phyloP scores from a whole-genome alignment of 2,797 vertebrate species.

The Hafferia zeledoni region DNA sequence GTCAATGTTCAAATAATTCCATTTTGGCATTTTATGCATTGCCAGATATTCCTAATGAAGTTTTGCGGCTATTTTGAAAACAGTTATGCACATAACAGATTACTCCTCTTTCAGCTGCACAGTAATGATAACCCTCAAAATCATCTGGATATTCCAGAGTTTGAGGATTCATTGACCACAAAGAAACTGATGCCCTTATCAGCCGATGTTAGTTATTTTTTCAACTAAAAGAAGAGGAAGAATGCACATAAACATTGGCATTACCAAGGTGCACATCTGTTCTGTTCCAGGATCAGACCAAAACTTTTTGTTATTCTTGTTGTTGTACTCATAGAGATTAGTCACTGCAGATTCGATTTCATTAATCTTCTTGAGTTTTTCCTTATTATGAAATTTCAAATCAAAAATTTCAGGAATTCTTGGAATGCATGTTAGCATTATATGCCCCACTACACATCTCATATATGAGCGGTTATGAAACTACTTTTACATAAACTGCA shows the following conservation, averaged over 20 bases:
- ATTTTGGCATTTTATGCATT: background rate
- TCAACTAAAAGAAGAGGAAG: background rate
- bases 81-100: background rate
- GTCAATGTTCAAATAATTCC: background rate
- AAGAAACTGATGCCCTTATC: background rate
- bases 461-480: constrained; percentile 7
- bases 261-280: background rate
- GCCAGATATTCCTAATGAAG: background rate
- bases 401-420: background rate
- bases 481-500: background rate
- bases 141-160: background rate
- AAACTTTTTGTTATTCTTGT: background rate
- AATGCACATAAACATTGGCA: background rate
- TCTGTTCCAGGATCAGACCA: background rate
- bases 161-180: background rate
- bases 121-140: background rate
- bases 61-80: background rate
- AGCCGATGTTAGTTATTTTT: background rate
- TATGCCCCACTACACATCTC: background rate
- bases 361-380: background rate
- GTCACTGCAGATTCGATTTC: background rate
- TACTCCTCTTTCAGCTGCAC: background rate
- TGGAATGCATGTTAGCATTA: background rate
- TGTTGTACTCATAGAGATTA: background rate
- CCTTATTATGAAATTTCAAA: background rate